Conservation (phyloP, 2,888 invertebrate species). For the Bimastos eiseni region DNA sequence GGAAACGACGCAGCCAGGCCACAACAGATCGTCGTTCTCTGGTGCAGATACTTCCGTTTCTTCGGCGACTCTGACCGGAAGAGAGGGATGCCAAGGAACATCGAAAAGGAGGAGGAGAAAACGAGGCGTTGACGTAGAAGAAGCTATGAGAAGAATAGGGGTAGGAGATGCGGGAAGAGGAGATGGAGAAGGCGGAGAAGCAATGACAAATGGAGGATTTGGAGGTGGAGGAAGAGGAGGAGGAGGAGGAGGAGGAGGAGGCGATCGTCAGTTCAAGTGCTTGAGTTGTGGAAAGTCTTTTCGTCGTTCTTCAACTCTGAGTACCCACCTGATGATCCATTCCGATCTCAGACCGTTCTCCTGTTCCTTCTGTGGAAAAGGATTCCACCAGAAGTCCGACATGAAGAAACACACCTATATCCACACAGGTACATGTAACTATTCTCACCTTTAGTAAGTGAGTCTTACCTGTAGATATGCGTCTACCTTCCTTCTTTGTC, state of each 20-base stretch:
- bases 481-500: no score
- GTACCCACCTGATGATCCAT: conserved; percentile 30
- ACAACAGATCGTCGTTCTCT: not conserved
- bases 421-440: conserved; percentile 48
- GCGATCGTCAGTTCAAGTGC: not conserved
- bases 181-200: not conserved
- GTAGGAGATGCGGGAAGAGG: not conserved
- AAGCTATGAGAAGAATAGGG: no score
- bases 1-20: not conserved
- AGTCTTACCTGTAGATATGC: no score
- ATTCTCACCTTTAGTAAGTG: no score
- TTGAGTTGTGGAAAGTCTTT: conserved; percentile 7
- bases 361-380: conserved; percentile 29
- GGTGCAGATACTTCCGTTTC: not conserved
- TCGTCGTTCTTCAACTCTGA: conserved; percentile 28
- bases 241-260: not conserved
- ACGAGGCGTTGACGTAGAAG: not conserved
- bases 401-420: conserved; percentile 35
- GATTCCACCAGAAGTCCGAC: conserved; percentile 35
- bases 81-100: not conserved
- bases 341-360: conserved; percentile 27
- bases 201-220: not conserved
- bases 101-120: not conserved
- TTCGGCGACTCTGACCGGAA: not conserved
- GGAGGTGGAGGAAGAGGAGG: not conserved